phyloP scores from a whole-genome alignment of 2,113 vertebrate genomes.

The Acinonyx jubatus region DNA sequence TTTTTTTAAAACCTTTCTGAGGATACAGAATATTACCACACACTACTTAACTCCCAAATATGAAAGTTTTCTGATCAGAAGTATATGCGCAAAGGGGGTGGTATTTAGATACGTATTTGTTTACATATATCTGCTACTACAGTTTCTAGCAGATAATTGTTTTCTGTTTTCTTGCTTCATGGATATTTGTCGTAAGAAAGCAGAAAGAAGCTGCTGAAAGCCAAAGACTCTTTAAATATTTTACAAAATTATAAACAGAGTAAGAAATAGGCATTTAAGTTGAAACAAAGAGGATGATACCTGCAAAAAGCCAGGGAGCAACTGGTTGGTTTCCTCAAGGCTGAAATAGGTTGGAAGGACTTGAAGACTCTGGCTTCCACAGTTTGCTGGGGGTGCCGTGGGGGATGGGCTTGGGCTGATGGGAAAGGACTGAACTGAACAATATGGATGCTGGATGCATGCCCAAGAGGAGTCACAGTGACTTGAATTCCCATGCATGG shows the following conservation, averaged over 20 bases:
- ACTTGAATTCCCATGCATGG: not conserved
- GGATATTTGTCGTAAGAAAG: not conserved
- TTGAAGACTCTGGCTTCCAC: not conserved
- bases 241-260: not conserved
- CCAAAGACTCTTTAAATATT: not conserved
- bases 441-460: not conserved
- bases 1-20: not conserved
- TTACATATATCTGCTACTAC: not conserved
- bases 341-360: not conserved
- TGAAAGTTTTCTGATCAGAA: not conserved
- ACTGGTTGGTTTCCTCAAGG: not conserved
- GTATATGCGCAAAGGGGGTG: not conserved
- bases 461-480: not conserved
- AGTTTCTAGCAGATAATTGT: not conserved
- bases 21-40: not conserved
- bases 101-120: not conserved
- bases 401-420: rapidly evolving
- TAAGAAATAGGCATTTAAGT: not conserved
- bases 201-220: not conserved
- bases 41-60: not conserved
- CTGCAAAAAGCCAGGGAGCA: not conserved
- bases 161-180: not conserved
- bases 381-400: not conserved
- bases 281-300: not conserved
- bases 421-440: not conserved